Evolutionary conservation across 1,140 invertebrate genomes (phyloP).

Genomic region (Copidosoma floridanum): DNA sequence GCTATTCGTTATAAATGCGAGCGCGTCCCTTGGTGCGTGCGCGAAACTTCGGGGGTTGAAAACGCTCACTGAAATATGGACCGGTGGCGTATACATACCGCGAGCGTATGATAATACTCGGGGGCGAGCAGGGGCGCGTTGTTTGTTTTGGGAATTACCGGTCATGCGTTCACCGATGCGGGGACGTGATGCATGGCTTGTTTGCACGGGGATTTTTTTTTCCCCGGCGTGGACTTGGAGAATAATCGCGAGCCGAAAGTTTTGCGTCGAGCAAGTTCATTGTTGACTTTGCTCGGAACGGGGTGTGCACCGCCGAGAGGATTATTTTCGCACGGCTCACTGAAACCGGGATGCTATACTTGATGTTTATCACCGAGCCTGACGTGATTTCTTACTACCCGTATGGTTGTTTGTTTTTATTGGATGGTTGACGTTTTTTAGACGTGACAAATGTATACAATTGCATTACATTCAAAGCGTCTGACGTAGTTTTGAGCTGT

Average conservation of each 20-base stretch:
- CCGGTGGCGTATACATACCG: neutral
- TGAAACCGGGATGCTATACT: too few species aligned
- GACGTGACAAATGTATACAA: too few species aligned
- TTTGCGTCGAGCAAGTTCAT: neutral
- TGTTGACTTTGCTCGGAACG: neutral
- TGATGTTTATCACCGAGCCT: too few species aligned
- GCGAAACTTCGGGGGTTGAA: constrained; percentile 12
- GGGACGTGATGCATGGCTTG: neutral
- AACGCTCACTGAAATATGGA: too few species aligned
- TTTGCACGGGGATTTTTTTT: constrained; percentile 17
- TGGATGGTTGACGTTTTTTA: too few species aligned
- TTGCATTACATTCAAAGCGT: too few species aligned
- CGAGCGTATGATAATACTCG: neutral
- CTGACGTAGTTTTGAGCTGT: too few species aligned
- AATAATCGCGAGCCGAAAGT: too few species aligned
- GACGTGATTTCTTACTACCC: too few species aligned
- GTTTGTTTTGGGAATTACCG: constrained; percentile 2
- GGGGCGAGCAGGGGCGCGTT: neutral
- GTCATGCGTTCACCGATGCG: too few species aligned
- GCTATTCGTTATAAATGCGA: constrained; percentile 9
- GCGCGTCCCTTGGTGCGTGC: constrained; percentile 1
- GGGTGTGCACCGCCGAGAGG: neutral
- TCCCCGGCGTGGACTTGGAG: too few species aligned
- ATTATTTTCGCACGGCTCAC: neutral
- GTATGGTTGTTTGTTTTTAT: too few species aligned